A percentile compares a stretch with the other conserved stretches of the same genome.
phyloP scores from a whole-genome alignment of 2,797 vertebrate species.

The Molossus molossus region DNA sequence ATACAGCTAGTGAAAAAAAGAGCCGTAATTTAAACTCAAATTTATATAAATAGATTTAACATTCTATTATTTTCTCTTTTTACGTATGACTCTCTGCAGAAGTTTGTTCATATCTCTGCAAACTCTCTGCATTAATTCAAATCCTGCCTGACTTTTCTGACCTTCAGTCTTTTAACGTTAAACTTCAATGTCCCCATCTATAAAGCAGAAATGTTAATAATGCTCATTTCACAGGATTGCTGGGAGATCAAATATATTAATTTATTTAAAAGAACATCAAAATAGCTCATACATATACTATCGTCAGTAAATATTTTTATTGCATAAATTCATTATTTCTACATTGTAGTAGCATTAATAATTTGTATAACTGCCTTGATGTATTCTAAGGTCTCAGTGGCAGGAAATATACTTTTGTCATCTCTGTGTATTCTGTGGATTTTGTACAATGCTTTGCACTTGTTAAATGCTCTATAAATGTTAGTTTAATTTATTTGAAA shows the following conservation, averaged over 20 bases:
- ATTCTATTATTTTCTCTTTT: not conserved
- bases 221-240: not conserved
- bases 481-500: slow-evolving; percentile 1
- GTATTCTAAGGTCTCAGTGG: not conserved
- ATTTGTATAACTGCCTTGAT: not conserved
- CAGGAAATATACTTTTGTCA: slow-evolving; percentile 40
- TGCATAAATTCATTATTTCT: not conserved
- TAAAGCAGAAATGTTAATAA: not conserved
- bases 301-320: not conserved
- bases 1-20: not conserved
- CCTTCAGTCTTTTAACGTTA: not conserved
- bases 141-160: not conserved
- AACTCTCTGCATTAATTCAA: not conserved
- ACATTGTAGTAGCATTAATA: not conserved
- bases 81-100: not conserved
- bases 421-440: not conserved
- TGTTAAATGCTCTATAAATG: not conserved
- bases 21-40: not conserved
- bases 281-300: not conserved
- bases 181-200: not conserved
- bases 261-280: not conserved
- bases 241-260: not conserved
- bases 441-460: not conserved
- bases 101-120: not conserved
- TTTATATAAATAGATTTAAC: not conserved